Evolutionary conservation across 2,888 invertebrate species (phyloP).

Genomic region (Mesopsocus fuscifrons): DNA sequence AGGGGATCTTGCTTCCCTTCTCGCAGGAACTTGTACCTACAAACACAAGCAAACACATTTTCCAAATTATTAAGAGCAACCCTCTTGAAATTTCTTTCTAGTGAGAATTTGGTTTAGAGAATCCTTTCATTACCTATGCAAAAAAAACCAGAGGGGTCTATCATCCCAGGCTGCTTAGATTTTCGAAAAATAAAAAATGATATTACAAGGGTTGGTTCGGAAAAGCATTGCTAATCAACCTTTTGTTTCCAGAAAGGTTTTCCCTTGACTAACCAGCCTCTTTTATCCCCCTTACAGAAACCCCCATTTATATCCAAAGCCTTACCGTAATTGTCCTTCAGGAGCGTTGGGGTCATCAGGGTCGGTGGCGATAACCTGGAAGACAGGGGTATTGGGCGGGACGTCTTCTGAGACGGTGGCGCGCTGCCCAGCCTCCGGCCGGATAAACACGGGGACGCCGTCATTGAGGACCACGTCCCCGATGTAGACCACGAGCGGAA

Average conservation of each 20-base stretch:
- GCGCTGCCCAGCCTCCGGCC: conserved; percentile 47
- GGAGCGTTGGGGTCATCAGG: conserved; percentile 59
- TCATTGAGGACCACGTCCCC: conserved; percentile 67
- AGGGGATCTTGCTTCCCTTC: conserved; percentile 32
- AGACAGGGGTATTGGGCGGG: conserved; percentile 50
- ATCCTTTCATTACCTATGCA: too few species aligned
- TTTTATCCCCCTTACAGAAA: too few species aligned
- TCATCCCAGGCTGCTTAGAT: too few species aligned
- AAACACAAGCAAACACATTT: too few species aligned
- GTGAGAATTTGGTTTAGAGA: too few species aligned
- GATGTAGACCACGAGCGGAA: conserved; percentile 43
- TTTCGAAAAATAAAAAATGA: not conserved
- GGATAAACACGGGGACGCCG: conserved; percentile 54
- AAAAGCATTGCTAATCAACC: not conserved
- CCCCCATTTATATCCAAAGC: not conserved
- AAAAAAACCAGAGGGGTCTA: too few species aligned
- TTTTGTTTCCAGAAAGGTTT: too few species aligned
- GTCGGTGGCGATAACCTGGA: conserved; percentile 55
- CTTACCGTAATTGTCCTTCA: conserved; percentile 38
- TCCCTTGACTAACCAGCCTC: too few species aligned
- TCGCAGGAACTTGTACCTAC: conserved; percentile 45
- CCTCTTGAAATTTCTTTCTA: too few species aligned
- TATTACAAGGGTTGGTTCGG: not conserved
- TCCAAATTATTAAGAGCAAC: too few species aligned
- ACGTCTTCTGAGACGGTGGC: conserved; percentile 55